A percentile compares a stretch with the other conserved stretches of the same genome.
Conservation (phyloP, 2,797 vertebrate species). For the Poeciliopsis presidionis region DNA sequence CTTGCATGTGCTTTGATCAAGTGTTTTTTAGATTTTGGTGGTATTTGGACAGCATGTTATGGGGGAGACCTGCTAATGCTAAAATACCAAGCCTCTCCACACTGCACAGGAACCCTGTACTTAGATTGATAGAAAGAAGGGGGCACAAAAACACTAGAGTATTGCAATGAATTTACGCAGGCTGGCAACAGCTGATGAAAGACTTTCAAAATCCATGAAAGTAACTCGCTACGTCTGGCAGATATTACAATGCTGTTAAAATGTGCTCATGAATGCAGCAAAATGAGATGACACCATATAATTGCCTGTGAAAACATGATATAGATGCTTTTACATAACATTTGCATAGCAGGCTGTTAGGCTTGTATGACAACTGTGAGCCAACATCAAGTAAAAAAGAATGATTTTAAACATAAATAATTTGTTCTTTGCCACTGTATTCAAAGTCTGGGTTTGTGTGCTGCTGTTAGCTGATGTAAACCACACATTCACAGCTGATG, state of each 20-base stretch:
- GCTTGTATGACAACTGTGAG: background rate
- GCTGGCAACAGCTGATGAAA: constrained; percentile 9
- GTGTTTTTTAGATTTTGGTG: background rate
- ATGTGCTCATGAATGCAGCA: background rate
- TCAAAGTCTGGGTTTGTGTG: background rate
- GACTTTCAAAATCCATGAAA: constrained; percentile 1
- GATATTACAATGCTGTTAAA: background rate
- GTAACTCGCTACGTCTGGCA: background rate
- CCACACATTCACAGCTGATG: constrained; percentile 32
- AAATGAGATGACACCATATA: background rate
- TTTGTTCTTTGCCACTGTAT: background rate
- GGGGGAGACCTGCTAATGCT: background rate
- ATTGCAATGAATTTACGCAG: background rate
- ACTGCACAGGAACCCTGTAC: background rate
- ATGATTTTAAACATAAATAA: background rate
- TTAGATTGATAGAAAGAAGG: background rate
- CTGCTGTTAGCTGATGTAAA: constrained; percentile 55
- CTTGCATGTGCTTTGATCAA: background rate
- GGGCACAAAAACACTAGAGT: background rate
- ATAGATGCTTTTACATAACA: background rate
- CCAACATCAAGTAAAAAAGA: background rate
- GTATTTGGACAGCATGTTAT: background rate
- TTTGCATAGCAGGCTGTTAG: background rate
- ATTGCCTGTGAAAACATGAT: background rate
- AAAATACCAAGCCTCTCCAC: background rate